phyloP scores from a whole-genome alignment of 2,888 invertebrate genomes.

The Papilio elwesi region DNA sequence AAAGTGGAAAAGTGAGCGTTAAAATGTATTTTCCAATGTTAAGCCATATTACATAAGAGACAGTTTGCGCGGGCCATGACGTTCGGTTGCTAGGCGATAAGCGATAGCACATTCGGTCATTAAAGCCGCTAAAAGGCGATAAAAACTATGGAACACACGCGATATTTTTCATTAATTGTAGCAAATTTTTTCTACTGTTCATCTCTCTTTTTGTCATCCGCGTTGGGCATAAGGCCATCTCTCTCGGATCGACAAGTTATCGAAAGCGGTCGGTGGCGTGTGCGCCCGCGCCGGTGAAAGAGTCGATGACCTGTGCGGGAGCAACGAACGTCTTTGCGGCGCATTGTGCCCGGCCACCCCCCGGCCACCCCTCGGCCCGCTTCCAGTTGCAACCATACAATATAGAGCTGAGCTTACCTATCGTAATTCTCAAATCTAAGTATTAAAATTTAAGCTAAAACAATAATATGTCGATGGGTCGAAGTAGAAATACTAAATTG shows the following conservation, averaged over 20 bases:
- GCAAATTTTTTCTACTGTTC: constrained; percentile 49
- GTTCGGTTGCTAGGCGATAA: not conserved
- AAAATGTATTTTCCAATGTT: not conserved
- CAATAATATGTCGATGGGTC: no score
- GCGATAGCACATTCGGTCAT: constrained; percentile 22
- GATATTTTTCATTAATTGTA: constrained; percentile 54
- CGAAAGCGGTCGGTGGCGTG: constrained; percentile 80
- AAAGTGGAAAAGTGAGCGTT: not conserved
- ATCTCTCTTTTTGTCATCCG: constrained; percentile 36
- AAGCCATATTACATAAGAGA: not conserved
- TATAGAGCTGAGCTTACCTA: constrained; percentile 47
- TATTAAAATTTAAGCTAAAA: no score
- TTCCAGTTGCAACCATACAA: constrained; percentile 44
- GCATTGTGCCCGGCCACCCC: constrained; percentile 56
- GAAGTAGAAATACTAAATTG: no score
- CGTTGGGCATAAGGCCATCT: constrained; percentile 42
- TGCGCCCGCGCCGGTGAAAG: constrained; percentile 74
- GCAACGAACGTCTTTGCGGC: constrained; percentile 83
- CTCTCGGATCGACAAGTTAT: constrained; percentile 62
- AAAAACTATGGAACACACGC: constrained; percentile 39
- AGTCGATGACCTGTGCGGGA: constrained; percentile 80
- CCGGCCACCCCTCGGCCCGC: constrained; percentile 45
- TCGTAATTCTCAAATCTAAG: not conserved
- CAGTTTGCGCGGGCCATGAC: not conserved
- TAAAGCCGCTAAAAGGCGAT: constrained; percentile 20